A percentile compares a stretch with the other conserved stretches of the same genome.
phyloP scores from a whole-genome alignment of 2,797 vertebrate species.

The Xenopus petersii region DNA sequence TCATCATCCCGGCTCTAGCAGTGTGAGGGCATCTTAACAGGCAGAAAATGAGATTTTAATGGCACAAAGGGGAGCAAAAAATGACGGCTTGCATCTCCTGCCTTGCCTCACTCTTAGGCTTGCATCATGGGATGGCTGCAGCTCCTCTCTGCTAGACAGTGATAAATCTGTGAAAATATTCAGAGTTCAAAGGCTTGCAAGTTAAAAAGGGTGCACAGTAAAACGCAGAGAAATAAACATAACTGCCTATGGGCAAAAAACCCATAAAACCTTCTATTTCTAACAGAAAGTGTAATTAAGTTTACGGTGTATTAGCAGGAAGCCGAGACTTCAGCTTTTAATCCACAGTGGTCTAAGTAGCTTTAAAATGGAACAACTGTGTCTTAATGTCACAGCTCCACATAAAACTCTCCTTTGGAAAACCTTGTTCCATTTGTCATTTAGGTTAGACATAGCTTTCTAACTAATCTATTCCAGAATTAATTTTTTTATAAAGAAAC shows the following conservation, averaged over 20 bases:
- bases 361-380: conserved; percentile 18
- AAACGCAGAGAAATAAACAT: conserved; percentile 81
- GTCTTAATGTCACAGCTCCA: not conserved
- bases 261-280: conserved; percentile 74
- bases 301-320: conserved; percentile 61
- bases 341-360: conserved; percentile 50
- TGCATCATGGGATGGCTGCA: conserved; percentile 65
- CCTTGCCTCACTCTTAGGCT: conserved; percentile 72
- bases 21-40: conserved; percentile 90
- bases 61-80: conserved; percentile 86
- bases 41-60: conserved; percentile 99
- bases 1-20: conserved; percentile 86
- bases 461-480: too few species aligned
- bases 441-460: too few species aligned
- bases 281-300: conserved; percentile 78
- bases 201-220: conserved; percentile 78
- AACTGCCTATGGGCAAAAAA: conserved; percentile 76
- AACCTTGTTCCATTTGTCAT: too few species aligned
- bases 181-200: conserved; percentile 73
- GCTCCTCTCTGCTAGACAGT: conserved; percentile 69
- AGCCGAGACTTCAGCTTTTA: conserved; percentile 62
- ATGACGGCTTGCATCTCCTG: conserved; percentile 73
- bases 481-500: too few species aligned
- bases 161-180: conserved; percentile 78
- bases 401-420: too few species aligned